Evolutionary conservation across 2,888 invertebrate genomes (phyloP).

Genomic region (Lucinisca nassula): DNA sequence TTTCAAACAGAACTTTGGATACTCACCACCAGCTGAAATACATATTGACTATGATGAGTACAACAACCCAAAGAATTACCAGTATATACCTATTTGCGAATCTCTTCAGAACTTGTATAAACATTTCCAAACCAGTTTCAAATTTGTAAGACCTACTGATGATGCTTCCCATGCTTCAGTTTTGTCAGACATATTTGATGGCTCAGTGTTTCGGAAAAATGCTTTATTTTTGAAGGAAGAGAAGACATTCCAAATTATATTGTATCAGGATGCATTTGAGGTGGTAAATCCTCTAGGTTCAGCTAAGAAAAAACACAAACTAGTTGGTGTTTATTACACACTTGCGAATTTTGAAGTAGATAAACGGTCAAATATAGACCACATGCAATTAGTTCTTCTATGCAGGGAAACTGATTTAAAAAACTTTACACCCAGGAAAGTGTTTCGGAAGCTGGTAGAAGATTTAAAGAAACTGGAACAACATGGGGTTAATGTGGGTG

Average conservation of each 20-base stretch:
- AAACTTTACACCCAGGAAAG: constrained; percentile 18
- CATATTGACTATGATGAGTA: constrained; percentile 18
- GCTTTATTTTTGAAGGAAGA: neutral
- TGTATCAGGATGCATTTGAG: constrained; percentile 66
- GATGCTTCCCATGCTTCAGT: neutral
- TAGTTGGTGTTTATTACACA: constrained; percentile 56
- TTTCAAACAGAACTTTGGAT: no score
- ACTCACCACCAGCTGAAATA: constrained; percentile 22
- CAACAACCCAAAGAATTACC: constrained; percentile 14
- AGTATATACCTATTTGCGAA: constrained; percentile 40
- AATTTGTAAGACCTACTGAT: neutral
- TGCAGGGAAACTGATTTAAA: constrained; percentile 45
- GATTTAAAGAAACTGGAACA: constrained; percentile 44
- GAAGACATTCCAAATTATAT: constrained; percentile 22
- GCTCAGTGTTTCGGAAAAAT: constrained; percentile 34
- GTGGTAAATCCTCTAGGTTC: constrained; percentile 61
- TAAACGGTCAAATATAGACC: constrained; percentile 46
- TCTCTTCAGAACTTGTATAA: constrained; percentile 14
- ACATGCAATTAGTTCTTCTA: constrained; percentile 57
- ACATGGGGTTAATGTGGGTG: neutral
- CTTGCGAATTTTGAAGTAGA: constrained; percentile 33
- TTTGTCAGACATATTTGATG: constrained; percentile 34
- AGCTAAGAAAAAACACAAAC: constrained; percentile 52
- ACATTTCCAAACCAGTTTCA: constrained; percentile 2
- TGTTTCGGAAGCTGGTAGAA: constrained; percentile 4